A percentile compares a stretch with the other conserved stretches of the same genome.
Evolutionary conservation across 2,113 vertebrate species (phyloP).

Genomic region (Perca schrenkii): DNA sequence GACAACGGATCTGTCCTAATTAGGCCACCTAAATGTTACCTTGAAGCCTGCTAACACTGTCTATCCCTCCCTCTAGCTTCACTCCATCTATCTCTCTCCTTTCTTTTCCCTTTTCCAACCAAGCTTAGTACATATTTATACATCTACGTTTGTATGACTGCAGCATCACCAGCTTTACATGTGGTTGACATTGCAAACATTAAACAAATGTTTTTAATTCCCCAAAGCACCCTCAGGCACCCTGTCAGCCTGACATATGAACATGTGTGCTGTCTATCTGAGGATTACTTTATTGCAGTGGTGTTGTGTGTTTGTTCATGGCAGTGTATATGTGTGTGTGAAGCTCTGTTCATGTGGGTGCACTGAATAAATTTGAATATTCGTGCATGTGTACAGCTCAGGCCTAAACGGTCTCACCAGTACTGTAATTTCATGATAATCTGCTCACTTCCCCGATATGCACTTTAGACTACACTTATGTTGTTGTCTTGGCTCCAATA

Average conservation of each 20-base stretch:
- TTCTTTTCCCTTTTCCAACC: conserved; percentile 37
- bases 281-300: conserved; percentile 20
- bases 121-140: conserved; percentile 43
- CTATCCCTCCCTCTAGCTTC: conserved; percentile 49
- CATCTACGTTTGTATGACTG: conserved; percentile 45
- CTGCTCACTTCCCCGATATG: conserved; percentile 4
- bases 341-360: not conserved
- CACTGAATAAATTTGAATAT: conserved; percentile 1
- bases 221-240: conserved; percentile 44
- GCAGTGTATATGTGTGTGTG: not conserved
- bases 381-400: not conserved
- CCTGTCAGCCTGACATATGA: conserved; percentile 42
- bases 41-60: conserved; percentile 79
- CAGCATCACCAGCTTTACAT: conserved; percentile 52
- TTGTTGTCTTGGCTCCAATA: not conserved
- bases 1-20: conserved; percentile 88
- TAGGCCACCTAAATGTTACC: conserved; percentile 82
- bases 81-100: conserved; percentile 23
- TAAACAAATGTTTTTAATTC: conserved; percentile 58
- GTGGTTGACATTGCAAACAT: conserved; percentile 53
- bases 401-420: not conserved
- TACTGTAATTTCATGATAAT: conserved; percentile 54
- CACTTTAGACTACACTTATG: not conserved
- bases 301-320: conserved; percentile 4
- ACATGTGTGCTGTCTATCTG: conserved; percentile 36